Evolutionary conservation across 92 coral and sea anemone species (phyloP).

Genomic region (Siderastrea siderea): DNA sequence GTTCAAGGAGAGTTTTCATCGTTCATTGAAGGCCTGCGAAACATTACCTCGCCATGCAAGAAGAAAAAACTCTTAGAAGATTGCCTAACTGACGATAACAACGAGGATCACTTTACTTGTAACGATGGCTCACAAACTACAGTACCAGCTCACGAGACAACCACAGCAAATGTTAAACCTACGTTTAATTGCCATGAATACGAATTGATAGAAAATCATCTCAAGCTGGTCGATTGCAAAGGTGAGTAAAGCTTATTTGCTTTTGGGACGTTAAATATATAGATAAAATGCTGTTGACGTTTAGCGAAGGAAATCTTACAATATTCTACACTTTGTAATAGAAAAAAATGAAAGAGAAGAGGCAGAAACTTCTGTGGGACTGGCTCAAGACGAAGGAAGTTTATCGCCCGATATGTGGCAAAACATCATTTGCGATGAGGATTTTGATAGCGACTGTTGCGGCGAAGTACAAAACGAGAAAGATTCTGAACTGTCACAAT

Average conservation of each 20-base stretch:
- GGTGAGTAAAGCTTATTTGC: constrained; percentile 12
- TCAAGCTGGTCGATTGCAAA: background rate
- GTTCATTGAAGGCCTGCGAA: constrained; percentile 10
- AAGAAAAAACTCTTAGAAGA: constrained; percentile 28
- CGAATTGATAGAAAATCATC: background rate
- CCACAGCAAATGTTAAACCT: background rate
- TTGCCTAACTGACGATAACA: background rate
- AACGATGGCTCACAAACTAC: constrained; percentile 10
- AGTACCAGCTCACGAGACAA: background rate
- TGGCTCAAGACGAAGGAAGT: background rate
- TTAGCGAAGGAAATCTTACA: background rate
- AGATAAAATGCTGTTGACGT: background rate
- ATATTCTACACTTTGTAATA: constrained; percentile 3
- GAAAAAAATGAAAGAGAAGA: constrained; percentile 12
- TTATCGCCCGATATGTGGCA: constrained; percentile 6
- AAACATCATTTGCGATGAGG: constrained; percentile 3
- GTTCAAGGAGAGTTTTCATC: constrained; percentile 21
- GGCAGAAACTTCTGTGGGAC: background rate
- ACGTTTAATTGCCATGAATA: background rate
- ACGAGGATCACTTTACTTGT: background rate
- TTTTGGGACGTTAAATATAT: background rate
- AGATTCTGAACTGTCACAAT: background rate
- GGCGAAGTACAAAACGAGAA: background rate
- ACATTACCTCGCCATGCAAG: constrained; percentile 25
- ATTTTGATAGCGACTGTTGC: background rate